Percentiles rank a stretch among this genome's conserved stretches.
These are phyloP conservation scores for Indicator indicator DNA, from an alignment of 2,113 vertebrate species.

Conservation along the genomic window DNA sequence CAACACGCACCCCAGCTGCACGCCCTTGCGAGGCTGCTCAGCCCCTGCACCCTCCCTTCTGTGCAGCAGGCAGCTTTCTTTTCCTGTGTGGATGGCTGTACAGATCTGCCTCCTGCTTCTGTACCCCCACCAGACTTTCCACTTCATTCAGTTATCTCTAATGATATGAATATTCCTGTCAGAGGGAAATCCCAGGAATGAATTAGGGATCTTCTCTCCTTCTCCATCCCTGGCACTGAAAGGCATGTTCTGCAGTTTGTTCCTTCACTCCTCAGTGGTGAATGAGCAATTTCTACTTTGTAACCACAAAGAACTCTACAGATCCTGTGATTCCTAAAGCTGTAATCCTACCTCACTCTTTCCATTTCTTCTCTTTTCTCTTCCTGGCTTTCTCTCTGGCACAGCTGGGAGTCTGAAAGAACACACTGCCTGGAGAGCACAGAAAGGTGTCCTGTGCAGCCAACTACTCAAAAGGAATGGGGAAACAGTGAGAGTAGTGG, in stretches of 20 bases:
- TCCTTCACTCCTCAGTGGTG: neutral
- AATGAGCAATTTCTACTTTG: neutral
- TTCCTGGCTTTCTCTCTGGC: neutral
- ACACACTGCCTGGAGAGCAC: neutral
- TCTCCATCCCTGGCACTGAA: neutral
- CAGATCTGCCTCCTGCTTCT: constrained; percentile 23
- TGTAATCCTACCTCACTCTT: neutral
- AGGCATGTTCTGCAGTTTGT: neutral
- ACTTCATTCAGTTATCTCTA: neutral
- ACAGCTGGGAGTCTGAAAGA: neutral
- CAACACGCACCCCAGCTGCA: constrained; percentile 51
- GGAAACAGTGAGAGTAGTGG: neutral
- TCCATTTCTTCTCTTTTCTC: neutral
- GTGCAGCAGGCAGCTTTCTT: neutral
- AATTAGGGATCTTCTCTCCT: neutral
- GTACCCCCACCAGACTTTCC: neutral
- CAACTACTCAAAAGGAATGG: neutral
- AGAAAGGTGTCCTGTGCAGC: neutral
- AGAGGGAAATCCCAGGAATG: neutral
- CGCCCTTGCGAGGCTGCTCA: constrained; percentile 18
- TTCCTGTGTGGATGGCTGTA: neutral
- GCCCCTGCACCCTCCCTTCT: constrained; percentile 31
- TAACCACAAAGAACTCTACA: neutral
- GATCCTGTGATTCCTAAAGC: neutral
- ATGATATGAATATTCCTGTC: constrained; percentile 9